Base-by-base conservation (phyloP, 2,888 invertebrate species). In the Apocheima hispidaria region DNA sequence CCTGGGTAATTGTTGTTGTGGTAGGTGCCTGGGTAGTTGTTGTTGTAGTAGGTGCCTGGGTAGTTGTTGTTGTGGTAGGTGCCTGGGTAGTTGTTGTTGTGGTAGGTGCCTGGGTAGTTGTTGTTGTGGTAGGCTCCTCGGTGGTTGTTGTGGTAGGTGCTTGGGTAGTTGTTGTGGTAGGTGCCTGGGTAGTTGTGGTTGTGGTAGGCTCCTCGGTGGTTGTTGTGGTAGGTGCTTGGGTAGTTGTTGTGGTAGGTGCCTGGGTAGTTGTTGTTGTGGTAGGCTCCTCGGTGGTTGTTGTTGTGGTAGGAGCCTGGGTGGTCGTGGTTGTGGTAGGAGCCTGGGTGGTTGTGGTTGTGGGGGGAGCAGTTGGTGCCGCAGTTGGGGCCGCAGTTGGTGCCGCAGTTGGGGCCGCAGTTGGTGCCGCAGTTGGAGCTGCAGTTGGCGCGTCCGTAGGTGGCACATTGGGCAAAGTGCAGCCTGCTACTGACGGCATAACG, bases 381-480 rank as follows among this genome's bases (percentile, higher is more conserved):
- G 62, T 2, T 30, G 61, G 50, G 1, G 68, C 58, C 5, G 40
- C 1, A 26, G 58, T 40, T 2, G 46, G 51, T 0, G 69, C 50
- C 0, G 75, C 38, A 46, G 0, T 53, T 7, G 66, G 58, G 14
- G 63, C 33, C 7, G 65, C 16, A n/a, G 66, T 66, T 10, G 63
- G 48, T n/a, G 56, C 30, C 7, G 57, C 49, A 21, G 62, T 2
- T 30, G n/a, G n/a, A n/a, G n/a, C n/a, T n/a, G n/a, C n/a, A n/a
- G n/a, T n/a, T n/a, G n/a, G n/a, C n/a, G n/a, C n/a, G n/a, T 56
- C 58, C 0, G 71, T 60, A 0, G 70, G 63, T 2, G 71, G 67
- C 7, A 63, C 65, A 12, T 78, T 75, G 0, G 83, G 72, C 1
- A 86, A 66, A 0, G 59, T 65, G 60, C 87, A 87, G 54, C 78